Evolutionary conservation across 2,797 vertebrate genomes (phyloP), one percentile per base, ranked within the genome.

Genomic region (Eidolon dupreanum): DNA sequence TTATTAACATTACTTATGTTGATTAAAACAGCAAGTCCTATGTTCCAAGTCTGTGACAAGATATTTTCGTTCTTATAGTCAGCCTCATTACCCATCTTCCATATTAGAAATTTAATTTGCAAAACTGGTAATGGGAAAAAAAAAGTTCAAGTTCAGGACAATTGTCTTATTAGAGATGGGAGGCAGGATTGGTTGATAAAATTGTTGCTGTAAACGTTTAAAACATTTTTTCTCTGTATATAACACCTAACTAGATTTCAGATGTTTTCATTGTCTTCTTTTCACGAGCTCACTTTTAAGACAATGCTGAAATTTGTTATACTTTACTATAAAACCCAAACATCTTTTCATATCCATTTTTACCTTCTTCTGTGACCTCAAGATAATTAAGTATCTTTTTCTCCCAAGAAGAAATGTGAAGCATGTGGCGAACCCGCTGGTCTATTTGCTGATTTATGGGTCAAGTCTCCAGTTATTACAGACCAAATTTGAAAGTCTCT

Each of bases 361-460:
- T 53, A 63, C 85, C 93, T 97, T 98, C 97, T 94, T 96, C 81
- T 90, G 55, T 98, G 97, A 98, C 98, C 97, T 98, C 97, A 83
- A 96, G 77, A 97, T 98, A 98, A 98, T 98, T 96, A 98, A 98
- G 92, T 98, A 96, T 96, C 96, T 97, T 78, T 36, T 98, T 98
- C 95, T 98, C 95, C 93, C 77, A 91, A 94, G 93, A 93, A 95
- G 91, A 97, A 98, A 95, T 94, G 92, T 84, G 97, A 97, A 97
- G 93, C 57, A n/a, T 98, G 97, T 97, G 97, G 97, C 20, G 89
- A 95, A 95, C 97, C 95, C 97, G 97, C 95, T 98, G 97, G 96
- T 91, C 96, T 98, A 61, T 96, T 97, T 95, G 94, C 87, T 98
- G 97, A 98, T 99, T 98, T 98, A 98, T 98, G 98, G 97, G 98